Evolutionary conservation across 2,113 vertebrate species (phyloP).

Genomic region (Tyrannus savana): DNA sequence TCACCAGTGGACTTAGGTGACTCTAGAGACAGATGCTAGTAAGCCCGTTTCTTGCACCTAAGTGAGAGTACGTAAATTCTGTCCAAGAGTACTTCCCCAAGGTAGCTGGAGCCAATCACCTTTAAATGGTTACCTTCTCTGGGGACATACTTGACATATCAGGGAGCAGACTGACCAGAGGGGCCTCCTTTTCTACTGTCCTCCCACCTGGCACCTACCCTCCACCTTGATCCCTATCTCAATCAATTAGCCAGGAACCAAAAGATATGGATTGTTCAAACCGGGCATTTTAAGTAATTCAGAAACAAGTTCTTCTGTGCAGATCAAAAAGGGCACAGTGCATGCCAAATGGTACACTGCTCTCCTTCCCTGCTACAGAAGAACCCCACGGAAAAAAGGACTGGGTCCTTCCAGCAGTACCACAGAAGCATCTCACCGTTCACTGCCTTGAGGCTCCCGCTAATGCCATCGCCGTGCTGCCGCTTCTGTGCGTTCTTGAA

Average conservation of each 20-base stretch:
- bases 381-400: neutral
- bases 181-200: neutral
- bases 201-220: neutral
- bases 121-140: neutral
- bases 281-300: neutral
- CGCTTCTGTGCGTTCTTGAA: constrained; percentile 98
- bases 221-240: neutral
- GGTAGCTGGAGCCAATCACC: neutral
- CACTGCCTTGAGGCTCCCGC: constrained; percentile 84
- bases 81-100: neutral
- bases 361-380: neutral
- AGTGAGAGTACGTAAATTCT: neutral
- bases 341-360: neutral
- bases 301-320: neutral
- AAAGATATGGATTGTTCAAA: neutral
- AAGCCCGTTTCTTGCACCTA: neutral
- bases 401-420: neutral
- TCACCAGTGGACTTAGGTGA: neutral
- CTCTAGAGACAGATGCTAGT: neutral
- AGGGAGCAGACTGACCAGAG: neutral
- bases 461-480: constrained; percentile 85
- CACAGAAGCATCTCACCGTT: constrained; percentile 80
- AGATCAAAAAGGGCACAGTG: neutral
- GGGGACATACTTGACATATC: neutral
- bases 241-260: neutral